These are phyloP conservation scores for Chelon auratus DNA, from an alignment of 2,797 vertebrate species.

Conservation along the genomic window DNA sequence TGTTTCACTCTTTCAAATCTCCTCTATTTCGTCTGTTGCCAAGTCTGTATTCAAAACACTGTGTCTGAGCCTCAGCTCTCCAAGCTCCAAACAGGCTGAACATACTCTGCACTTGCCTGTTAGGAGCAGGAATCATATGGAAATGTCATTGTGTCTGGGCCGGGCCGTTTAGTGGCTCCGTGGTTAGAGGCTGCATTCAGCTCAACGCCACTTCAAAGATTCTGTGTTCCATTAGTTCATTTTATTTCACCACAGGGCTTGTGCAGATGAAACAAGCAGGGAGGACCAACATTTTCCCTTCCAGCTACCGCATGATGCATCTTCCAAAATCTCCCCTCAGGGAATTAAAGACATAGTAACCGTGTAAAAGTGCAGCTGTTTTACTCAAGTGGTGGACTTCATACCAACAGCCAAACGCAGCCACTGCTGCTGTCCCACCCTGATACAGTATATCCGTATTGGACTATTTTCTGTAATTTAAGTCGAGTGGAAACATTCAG, in stretches of 20 bases:
- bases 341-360: slow-evolving; percentile 30
- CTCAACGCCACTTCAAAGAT: slow-evolving; percentile 69
- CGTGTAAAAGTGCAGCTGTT: slow-evolving; percentile 15
- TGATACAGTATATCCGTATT: neutral
- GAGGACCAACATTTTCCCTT: slow-evolving; percentile 59
- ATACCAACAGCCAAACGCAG: neutral
- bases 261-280: slow-evolving; percentile 53
- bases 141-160: slow-evolving; percentile 68
- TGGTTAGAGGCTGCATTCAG: slow-evolving; percentile 63
- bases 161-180: slow-evolving; percentile 47
- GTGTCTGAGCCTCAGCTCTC: slow-evolving; percentile 12
- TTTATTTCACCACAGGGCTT: slow-evolving; percentile 60
- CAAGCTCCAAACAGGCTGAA: slow-evolving; percentile 4
- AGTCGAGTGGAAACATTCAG: neutral
- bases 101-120: slow-evolving; percentile 21
- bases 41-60: slow-evolving; percentile 30
- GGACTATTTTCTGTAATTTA: neutral
- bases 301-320: slow-evolving; percentile 42
- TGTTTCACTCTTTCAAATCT: no score
- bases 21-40: neutral
- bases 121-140: slow-evolving; percentile 52
- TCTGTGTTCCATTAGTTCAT: slow-evolving; percentile 31
- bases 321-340: slow-evolving; percentile 38
- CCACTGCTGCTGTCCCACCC: neutral
- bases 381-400: slow-evolving; percentile 1